Evolutionary conservation across 2,797 vertebrate species (phyloP), one percentile per base, ranked within the genome.

Genomic region (Valencia hispanica): DNA sequence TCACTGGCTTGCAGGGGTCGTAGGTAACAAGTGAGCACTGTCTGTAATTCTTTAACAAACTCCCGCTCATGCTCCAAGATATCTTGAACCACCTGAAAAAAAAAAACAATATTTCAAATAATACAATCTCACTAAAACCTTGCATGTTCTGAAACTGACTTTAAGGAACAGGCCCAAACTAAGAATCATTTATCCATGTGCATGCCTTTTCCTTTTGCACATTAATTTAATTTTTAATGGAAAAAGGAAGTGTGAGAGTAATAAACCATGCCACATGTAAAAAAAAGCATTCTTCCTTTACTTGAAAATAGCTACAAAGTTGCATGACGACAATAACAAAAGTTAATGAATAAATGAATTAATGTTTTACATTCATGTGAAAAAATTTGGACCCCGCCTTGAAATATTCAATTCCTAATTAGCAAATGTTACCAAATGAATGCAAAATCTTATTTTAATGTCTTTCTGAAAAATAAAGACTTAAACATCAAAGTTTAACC

Each of bases 21-120:
- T 81, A 99, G 94, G 92, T 98, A 99, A 91, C 95, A 97, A 79
- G 91, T 94, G 90, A 99, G 91, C 83, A 99, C 94, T 0, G 95
- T 94, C 83, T 98, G 98, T 41, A 99, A 93, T 81, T 99, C 98
- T 94, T 98, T 99, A 65, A 97, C 95, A 92, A 98, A 99, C 86
- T 98, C 98, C 77, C 96, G 96, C 92, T 99, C 98, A 39, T 97
- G 96, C 83, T 99, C 98, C 95, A 99, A 91, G 91, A 99, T 98
- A 94, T 98, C 98, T 91, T 99, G 97, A 39, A 99, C 96, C 69
- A 99, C 98, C 98, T 99, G 93, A 27, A 75, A 85, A 77, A 63
- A 77, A 70, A 32, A 75, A 30, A 63, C 45, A 12, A 43, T 6
- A 41, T 72, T n/a, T 36, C 1, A 39, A 55, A 55, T 39, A 14